A percentile compares a stretch with the other conserved stretches of the same genome.
Conservation (phyloP, 2,113 vertebrate species). For the Irena cyanogastra region DNA sequence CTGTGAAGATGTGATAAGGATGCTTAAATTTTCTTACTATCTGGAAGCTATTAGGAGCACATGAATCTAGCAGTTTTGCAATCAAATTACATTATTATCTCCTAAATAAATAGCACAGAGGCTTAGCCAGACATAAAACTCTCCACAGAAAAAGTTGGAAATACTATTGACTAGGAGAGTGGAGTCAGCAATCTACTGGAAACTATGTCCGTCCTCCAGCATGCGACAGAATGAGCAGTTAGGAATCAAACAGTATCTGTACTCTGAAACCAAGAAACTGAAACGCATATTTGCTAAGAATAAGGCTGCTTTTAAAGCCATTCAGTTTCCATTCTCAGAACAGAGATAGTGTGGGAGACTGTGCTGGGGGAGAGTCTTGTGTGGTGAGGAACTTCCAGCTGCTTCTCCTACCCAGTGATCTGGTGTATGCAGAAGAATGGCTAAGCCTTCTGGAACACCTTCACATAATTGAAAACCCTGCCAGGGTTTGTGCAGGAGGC, state of each 20-base stretch:
- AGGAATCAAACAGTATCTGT: neutral
- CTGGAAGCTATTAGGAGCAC: neutral
- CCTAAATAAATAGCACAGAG: neutral
- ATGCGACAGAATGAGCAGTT: neutral
- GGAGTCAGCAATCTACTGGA: neutral
- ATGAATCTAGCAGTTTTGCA: neutral
- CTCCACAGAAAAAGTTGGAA: neutral
- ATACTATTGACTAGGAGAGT: neutral
- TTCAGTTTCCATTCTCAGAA: neutral
- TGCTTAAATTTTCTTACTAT: neutral
- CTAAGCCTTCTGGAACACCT: neutral
- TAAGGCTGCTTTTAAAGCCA: neutral
- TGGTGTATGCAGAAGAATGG: neutral
- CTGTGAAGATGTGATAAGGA: neutral
- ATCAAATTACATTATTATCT: neutral
- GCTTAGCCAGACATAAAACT: neutral
- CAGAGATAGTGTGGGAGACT: neutral
- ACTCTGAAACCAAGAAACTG: neutral
- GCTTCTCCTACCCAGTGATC: neutral
- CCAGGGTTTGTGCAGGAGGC: neutral
- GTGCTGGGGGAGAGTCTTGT: neutral
- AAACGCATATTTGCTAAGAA: neutral
- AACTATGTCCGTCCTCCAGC: neutral
- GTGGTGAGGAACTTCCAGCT: neutral
- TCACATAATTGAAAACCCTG: neutral